Percentiles rank a stretch among this genome's conserved stretches.
Evolutionary conservation across 2,888 invertebrate genomes (phyloP).

Genomic region (Agrenia bidenticulata): DNA sequence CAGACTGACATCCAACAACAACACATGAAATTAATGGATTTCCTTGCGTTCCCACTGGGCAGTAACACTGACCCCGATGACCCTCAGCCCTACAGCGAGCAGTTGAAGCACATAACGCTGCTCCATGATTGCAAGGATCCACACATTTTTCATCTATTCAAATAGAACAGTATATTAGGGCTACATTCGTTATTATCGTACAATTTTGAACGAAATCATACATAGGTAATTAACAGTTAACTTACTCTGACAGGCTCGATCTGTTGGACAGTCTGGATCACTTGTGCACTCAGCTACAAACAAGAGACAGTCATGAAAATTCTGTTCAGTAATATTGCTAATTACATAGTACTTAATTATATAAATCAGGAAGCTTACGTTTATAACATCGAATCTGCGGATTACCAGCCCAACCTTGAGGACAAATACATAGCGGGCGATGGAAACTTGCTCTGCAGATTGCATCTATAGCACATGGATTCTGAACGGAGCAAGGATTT

Average conservation of each 20-base stretch:
- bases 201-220: too few species aligned
- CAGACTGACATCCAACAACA: slow-evolving; percentile 79
- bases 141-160: slow-evolving; percentile 64
- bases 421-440: slow-evolving; percentile 80
- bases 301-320: too few species aligned
- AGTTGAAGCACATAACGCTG: slow-evolving; percentile 71
- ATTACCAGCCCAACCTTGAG: slow-evolving; percentile 82
- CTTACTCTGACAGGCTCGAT: slow-evolving; percentile 59
- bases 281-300: slow-evolving; percentile 74
- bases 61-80: slow-evolving; percentile 71
- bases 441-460: slow-evolving; percentile 75
- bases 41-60: slow-evolving; percentile 82
- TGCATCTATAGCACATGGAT: slow-evolving; percentile 78
- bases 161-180: too few species aligned
- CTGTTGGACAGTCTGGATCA: slow-evolving; percentile 79
- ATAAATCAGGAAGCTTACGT: slow-evolving; percentile 64
- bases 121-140: slow-evolving; percentile 70
- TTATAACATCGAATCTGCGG: slow-evolving; percentile 81
- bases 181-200: too few species aligned
- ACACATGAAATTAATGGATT: slow-evolving; percentile 79
- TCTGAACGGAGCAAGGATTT: slow-evolving; percentile 74
- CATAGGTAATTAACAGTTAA: too few species aligned
- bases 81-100: slow-evolving; percentile 73
- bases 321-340: too few species aligned
- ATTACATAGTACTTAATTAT: neutral